Evolutionary conservation across 2,888 invertebrate genomes (phyloP).

Genomic region (Galerucella calmariensis): DNA sequence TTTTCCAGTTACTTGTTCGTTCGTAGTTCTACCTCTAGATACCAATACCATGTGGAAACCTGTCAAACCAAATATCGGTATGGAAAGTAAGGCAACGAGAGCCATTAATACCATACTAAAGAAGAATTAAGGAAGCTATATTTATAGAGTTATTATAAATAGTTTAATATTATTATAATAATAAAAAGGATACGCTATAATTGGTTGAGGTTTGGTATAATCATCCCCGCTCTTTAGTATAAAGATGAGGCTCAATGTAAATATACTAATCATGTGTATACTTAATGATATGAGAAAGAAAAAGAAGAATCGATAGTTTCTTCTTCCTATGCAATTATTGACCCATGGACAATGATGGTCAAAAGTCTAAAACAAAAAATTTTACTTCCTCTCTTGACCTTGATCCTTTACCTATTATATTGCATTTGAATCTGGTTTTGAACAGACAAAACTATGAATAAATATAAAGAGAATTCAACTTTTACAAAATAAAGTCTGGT

Average conservation of each 20-base stretch:
- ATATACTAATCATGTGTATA: slow-evolving; percentile 97
- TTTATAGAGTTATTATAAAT: not conserved
- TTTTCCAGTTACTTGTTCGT: slow-evolving; percentile 99
- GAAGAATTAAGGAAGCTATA: slow-evolving; percentile 32
- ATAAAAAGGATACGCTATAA: slow-evolving; percentile 87
- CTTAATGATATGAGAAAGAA: slow-evolving; percentile 97
- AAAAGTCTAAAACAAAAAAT: slow-evolving; percentile 82
- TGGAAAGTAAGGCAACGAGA: slow-evolving; percentile 88
- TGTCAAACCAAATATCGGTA: slow-evolving; percentile 97
- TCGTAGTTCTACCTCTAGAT: slow-evolving; percentile 95
- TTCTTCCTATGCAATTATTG: slow-evolving; percentile 95
- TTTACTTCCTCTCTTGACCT: not conserved
- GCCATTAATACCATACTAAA: slow-evolving; percentile 90
- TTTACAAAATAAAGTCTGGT: too few relatives aligned
- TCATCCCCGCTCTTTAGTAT: slow-evolving; percentile 87
- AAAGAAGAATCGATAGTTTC: slow-evolving; percentile 99
- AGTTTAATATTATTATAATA: not conserved
- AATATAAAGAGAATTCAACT: too few relatives aligned
- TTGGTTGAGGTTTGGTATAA: slow-evolving; percentile 82
- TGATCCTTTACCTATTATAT: not conserved
- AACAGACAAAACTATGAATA: too few relatives aligned
- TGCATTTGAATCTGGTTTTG: not conserved
- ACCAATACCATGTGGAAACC: slow-evolving; percentile 98
- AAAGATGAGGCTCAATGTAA: slow-evolving; percentile 91
- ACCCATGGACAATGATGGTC: slow-evolving; percentile 99